phyloP scores from a whole-genome alignment of 2,113 vertebrate genomes.

The Melospiza georgiana region DNA sequence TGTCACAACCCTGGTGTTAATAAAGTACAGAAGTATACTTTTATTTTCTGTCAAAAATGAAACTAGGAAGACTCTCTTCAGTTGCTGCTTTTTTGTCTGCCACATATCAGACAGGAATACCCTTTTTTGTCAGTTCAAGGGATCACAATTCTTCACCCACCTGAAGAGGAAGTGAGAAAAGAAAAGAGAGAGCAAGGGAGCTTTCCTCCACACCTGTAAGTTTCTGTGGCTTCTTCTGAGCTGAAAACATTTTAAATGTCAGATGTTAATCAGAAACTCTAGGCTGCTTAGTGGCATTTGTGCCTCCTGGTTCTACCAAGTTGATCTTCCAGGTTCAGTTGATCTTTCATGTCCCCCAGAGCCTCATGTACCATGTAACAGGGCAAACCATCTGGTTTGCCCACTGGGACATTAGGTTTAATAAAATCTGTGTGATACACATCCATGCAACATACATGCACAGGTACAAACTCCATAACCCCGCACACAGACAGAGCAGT shows the following conservation, averaged over 20 bases:
- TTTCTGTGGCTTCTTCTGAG: not conserved
- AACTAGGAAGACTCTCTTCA: not conserved
- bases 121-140: not conserved
- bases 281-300: not conserved
- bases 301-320: not conserved
- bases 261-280: not conserved
- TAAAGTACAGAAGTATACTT: not conserved
- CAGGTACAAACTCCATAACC: accelerated
- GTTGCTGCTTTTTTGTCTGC: not conserved
- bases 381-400: not conserved
- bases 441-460: accelerated
- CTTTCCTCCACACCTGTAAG: not conserved
- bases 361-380: not conserved
- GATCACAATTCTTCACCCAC: not conserved
- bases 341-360: not conserved
- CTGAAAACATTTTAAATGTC: not conserved
- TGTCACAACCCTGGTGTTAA: not conserved
- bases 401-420: not conserved
- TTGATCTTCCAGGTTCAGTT: not conserved
- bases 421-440: not conserved
- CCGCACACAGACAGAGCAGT: not conserved
- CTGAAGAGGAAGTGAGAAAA: not conserved
- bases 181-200: not conserved
- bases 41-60: not conserved
- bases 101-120: not conserved